Evolutionary conservation across 2,797 vertebrate genomes (phyloP).

Genomic region (Pipistrellus pipistrellus): DNA sequence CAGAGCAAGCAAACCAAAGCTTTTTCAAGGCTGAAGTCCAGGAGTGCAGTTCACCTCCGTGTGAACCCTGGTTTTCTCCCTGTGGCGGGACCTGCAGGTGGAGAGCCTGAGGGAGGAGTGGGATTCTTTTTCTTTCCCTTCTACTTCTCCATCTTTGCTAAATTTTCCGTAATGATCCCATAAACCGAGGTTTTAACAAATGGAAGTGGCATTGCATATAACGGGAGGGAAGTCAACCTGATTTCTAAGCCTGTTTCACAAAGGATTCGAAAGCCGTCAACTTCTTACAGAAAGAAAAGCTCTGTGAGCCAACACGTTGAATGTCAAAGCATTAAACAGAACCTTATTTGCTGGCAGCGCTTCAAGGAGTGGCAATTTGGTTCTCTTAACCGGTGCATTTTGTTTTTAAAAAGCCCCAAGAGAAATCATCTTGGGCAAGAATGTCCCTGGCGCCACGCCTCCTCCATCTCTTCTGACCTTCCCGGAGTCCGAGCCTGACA

Average conservation of each 20-base stretch:
- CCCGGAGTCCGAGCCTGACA: conserved; percentile 32
- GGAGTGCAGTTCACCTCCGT: neutral
- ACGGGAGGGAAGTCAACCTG: neutral
- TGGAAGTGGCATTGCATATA: neutral
- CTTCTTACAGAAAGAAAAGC: conserved; percentile 57
- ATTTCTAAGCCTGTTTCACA: conserved; percentile 62
- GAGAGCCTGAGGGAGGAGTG: accelerated
- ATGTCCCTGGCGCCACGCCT: neutral
- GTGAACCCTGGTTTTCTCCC: neutral
- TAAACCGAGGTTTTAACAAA: neutral
- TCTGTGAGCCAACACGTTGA: conserved; percentile 60
- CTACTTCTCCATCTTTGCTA: conserved; percentile 1
- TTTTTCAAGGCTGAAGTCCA: neutral
- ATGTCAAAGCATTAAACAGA: conserved; percentile 44
- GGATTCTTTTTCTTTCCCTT: neutral
- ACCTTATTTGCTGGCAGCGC: conserved; percentile 41
- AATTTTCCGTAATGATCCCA: neutral
- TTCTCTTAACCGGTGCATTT: conserved; percentile 72
- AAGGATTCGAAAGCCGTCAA: conserved; percentile 51
- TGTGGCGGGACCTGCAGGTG: neutral
- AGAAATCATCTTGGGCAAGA: conserved; percentile 58
- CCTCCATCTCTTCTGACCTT: conserved; percentile 55
- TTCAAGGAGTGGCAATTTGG: conserved; percentile 69
- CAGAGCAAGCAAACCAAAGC: neutral
- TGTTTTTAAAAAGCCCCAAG: conserved; percentile 75